A percentile compares a stretch with the other conserved stretches of the same genome.
These are phyloP conservation scores for Orthosia gothica DNA, from an alignment of 2,888 invertebrate genomes.

Conservation along the genomic window DNA sequence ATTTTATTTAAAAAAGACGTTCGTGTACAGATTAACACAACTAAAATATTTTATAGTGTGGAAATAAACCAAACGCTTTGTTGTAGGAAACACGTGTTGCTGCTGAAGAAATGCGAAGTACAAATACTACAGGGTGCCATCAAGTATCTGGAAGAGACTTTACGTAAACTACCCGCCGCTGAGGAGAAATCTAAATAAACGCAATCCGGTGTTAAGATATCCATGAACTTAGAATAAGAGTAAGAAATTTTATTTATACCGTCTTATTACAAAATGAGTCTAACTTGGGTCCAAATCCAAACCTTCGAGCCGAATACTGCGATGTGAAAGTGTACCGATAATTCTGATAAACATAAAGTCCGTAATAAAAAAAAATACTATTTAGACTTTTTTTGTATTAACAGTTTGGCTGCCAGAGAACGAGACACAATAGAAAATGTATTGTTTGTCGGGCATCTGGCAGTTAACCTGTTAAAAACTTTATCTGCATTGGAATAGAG, in stretches of 20 bases:
- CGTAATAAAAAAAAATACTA: no score
- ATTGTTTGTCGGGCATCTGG: no score
- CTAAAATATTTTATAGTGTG: not conserved
- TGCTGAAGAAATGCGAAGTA: slow-evolving; percentile 87
- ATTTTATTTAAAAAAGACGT: no score
- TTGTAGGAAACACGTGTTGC: slow-evolving; percentile 85
- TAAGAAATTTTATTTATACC: not conserved
- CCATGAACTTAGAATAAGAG: not conserved
- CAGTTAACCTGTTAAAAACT: no score
- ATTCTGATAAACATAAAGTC: no score
- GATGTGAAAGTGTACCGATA: no score
- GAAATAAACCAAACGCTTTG: slow-evolving; percentile 29
- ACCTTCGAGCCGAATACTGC: not conserved
- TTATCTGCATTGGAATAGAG: not conserved
- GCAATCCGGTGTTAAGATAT: slow-evolving; percentile 11
- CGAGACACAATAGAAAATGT: no score
- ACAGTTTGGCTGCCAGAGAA: no score
- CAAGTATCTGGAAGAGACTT: slow-evolving; percentile 78
- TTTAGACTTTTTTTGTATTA: not conserved
- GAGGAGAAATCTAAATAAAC: slow-evolving; percentile 63
- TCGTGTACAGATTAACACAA: no score
- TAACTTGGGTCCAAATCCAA: not conserved
- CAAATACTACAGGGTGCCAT: slow-evolving; percentile 87
- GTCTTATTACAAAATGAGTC: not conserved
- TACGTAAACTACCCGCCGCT: slow-evolving; percentile 78